Conservation (phyloP, 2,113 vertebrate genomes). For the Cinclus mexicanus region DNA sequence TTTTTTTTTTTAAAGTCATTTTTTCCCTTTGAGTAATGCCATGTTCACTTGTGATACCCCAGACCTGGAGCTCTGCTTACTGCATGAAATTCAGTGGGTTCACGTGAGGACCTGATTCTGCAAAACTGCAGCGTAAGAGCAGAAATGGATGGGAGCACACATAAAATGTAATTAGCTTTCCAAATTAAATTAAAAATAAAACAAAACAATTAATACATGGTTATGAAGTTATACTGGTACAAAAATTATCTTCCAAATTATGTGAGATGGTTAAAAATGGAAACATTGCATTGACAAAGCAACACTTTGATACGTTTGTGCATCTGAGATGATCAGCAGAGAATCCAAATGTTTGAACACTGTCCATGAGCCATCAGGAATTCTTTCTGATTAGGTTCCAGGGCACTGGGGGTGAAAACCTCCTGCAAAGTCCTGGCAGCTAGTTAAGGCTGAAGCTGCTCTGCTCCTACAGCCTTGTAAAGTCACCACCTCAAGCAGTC, state of each 20-base stretch:
- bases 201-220: not conserved
- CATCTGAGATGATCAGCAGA: not conserved
- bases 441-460: not conserved
- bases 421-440: not conserved
- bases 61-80: not conserved
- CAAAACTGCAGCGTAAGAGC: not conserved
- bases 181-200: not conserved
- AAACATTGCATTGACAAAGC: not conserved
- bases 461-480: conserved; percentile 23
- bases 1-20: not conserved
- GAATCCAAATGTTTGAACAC: not conserved
- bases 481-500: not conserved
- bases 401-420: not conserved
- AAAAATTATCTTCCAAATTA: not conserved
- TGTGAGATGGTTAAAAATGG: not conserved
- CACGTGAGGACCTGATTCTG: not conserved
- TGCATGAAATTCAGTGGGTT: not conserved
- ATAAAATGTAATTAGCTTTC: not conserved
- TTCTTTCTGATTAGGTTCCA: not conserved
- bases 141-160: not conserved
- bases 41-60: not conserved
- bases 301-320: not conserved
- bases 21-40: not conserved
- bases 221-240: not conserved
- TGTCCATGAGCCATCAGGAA: not conserved